Percentiles rank a stretch among this genome's conserved stretches.
Conservation (phyloP, 1,140 invertebrate species). For the Coenobita brevimanus region DNA sequence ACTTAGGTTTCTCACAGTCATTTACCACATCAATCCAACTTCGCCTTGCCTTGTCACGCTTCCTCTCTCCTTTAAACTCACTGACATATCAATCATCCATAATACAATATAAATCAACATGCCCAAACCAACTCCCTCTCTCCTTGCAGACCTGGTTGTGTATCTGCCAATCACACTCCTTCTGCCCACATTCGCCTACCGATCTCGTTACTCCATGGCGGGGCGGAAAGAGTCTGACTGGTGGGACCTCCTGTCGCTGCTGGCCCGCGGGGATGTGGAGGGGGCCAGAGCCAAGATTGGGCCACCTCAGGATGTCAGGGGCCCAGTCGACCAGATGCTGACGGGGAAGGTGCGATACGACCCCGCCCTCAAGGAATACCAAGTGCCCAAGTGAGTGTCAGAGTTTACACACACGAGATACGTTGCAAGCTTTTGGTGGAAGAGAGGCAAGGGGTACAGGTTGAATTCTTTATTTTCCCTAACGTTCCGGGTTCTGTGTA, state of each 20-base stretch:
- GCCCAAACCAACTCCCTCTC: background rate
- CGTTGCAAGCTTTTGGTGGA: too few relatives aligned
- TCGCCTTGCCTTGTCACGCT: too few relatives aligned
- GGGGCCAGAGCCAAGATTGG: background rate
- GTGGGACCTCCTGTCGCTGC: slow-evolving; percentile 15
- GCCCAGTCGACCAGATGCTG: slow-evolving; percentile 35
- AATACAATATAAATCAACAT: too few relatives aligned
- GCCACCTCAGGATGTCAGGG: slow-evolving; percentile 13
- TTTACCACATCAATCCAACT: too few relatives aligned
- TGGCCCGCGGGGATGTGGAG: too few relatives aligned
- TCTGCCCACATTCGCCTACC: slow-evolving; percentile 57
- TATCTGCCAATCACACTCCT: slow-evolving; percentile 56
- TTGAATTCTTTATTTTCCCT: too few relatives aligned
- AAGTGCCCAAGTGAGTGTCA: slow-evolving; percentile 11
- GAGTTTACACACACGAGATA: too few relatives aligned
- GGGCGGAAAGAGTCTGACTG: slow-evolving; percentile 31
- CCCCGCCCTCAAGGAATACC: background rate
- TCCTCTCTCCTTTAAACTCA: too few relatives aligned
- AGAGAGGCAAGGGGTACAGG: too few relatives aligned
- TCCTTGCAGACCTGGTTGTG: slow-evolving; percentile 57
- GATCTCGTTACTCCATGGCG: slow-evolving; percentile 50
- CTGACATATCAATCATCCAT: too few relatives aligned
- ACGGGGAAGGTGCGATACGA: slow-evolving; percentile 19
- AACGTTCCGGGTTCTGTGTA: too few relatives aligned
- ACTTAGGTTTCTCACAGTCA: too few relatives aligned